A percentile compares a stretch with the other conserved stretches of the same genome.
Conservation (phyloP, 92 coral and sea anemone species). For the Actinostola sp. region DNA sequence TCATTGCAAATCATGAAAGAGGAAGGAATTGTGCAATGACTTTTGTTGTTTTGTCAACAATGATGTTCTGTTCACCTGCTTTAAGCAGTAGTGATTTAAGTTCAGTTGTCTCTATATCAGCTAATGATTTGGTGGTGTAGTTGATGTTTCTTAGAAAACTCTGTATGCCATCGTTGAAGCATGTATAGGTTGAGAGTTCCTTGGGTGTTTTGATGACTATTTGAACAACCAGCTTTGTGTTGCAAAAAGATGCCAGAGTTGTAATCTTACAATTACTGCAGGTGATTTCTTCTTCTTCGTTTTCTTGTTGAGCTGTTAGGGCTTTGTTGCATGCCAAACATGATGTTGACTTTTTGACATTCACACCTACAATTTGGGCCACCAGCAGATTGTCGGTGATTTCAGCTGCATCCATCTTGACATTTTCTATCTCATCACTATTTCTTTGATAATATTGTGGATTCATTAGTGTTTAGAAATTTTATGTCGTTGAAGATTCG, state of each 20-base stretch:
- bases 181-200: not conserved
- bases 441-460: constrained; percentile 43
- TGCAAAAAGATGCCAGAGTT: constrained; percentile 6
- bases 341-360: constrained; percentile 21
- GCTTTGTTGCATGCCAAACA: constrained; percentile 27
- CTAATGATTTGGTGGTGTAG: not conserved
- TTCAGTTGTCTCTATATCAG: constrained; percentile 47
- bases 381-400: constrained; percentile 21
- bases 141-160: constrained; percentile 11
- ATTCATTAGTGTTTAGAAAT: constrained; percentile 52
- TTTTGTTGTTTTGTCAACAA: constrained; percentile 7
- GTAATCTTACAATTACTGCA: constrained; percentile 19
- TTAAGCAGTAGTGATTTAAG: constrained; percentile 45
- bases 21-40: constrained; percentile 13
- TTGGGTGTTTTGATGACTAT: not conserved
- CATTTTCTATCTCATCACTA: constrained; percentile 46
- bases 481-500: constrained; percentile 43
- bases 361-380: constrained; percentile 24
- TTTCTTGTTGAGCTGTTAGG: not conserved
- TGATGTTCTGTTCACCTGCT: constrained; percentile 49
- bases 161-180: constrained; percentile 3
- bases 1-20: no score
- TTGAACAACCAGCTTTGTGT: constrained; percentile 21
- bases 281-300: constrained; percentile 23
- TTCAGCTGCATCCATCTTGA: constrained; percentile 32